Percentiles rank a stretch among this genome's conserved stretches.
These are phyloP conservation scores for Chrysocyon brachyurus DNA, from an alignment of 2,797 vertebrate species.

Conservation along the genomic window DNA sequence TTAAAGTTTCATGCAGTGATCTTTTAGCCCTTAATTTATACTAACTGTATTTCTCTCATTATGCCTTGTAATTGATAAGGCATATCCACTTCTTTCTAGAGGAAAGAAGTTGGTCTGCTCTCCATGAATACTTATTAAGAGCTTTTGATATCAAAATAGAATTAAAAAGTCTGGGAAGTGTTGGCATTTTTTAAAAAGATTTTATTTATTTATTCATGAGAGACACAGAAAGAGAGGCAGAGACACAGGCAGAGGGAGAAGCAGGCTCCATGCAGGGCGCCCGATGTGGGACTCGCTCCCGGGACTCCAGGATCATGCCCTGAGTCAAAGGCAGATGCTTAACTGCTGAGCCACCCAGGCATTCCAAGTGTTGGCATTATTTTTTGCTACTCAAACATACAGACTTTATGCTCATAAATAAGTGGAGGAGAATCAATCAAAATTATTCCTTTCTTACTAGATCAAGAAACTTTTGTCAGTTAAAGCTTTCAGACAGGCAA, in stretches of 20 bases:
- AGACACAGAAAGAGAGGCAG: too few relatives aligned
- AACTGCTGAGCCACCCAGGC: too few relatives aligned
- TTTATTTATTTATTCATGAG: too few relatives aligned
- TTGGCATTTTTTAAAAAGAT: not conserved
- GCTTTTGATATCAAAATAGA: not conserved
- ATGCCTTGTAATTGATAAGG: not conserved
- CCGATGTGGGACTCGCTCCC: too few relatives aligned
- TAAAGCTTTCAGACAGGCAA: not conserved
- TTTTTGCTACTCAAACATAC: not conserved
- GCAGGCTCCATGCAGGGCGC: too few relatives aligned
- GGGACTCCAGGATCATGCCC: too few relatives aligned
- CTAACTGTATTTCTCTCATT: not conserved
- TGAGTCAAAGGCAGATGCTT: too few relatives aligned
- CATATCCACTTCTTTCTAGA: not conserved
- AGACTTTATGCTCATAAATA: not conserved
- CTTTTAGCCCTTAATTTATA: constrained; percentile 15
- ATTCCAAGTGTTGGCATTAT: not conserved
- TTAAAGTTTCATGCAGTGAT: not conserved
- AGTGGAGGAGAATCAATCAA: constrained; percentile 10
- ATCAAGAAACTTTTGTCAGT: not conserved
- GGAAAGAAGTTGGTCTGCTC: not conserved
- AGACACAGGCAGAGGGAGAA: too few relatives aligned
- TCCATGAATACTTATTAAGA: constrained; percentile 11
- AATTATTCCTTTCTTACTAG: not conserved
- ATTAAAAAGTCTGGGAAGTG: not conserved